Percentiles rank a stretch among this genome's conserved stretches.
These are phyloP conservation scores for Nothobranchius kuhntae DNA, from an alignment of 2,113 vertebrate species.

Conservation along the genomic window DNA sequence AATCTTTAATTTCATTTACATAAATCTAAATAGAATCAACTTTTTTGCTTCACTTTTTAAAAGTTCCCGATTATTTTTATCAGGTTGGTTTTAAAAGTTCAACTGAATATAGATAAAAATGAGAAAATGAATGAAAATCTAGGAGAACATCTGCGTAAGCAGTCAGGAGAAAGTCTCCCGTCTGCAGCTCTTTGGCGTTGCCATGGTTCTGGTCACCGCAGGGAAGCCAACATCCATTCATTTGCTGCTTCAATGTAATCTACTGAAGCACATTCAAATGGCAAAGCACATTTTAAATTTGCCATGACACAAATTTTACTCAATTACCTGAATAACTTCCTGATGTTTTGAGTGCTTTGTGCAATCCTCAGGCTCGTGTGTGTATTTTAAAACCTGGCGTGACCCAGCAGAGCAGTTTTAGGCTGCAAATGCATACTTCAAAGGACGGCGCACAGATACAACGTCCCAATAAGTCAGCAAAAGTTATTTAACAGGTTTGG, in stretches of 20 bases:
- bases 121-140: no score
- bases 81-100: no score
- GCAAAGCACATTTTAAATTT: constrained; percentile 40
- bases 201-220: constrained; percentile 21
- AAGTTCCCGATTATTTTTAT: no score
- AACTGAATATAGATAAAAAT: no score
- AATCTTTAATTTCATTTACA: no score
- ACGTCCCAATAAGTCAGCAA: constrained; percentile 13
- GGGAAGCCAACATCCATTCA: constrained; percentile 22
- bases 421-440: constrained; percentile 32
- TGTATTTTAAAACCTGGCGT: constrained; percentile 32
- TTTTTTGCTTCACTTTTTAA: no score
- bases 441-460: constrained; percentile 20
- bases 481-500: constrained; percentile 39
- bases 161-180: constrained; percentile 16
- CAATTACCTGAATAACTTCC: constrained; percentile 28
- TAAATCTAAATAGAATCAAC: no score
- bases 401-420: constrained; percentile 11
- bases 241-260: constrained; percentile 49
- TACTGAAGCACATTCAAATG: constrained; percentile 42
- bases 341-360: constrained; percentile 17
- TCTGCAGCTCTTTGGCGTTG: constrained; percentile 3
- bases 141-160: constrained; percentile 3
- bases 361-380: constrained; percentile 12
- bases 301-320: constrained; percentile 38